Base-by-base conservation (phyloP, 1,140 invertebrate species). In the Papilio dardanus region DNA sequence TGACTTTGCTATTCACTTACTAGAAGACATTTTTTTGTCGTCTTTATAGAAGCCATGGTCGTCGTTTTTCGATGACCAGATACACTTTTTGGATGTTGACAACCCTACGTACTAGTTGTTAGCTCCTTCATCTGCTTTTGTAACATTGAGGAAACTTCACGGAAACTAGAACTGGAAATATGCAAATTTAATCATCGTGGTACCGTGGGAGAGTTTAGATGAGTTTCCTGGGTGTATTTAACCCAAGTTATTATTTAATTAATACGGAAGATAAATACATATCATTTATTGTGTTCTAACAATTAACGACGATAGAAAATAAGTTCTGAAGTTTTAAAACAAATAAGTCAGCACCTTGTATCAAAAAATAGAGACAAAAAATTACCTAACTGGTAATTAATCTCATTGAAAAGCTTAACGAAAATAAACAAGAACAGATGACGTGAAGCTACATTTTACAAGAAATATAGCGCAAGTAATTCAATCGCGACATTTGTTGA, bases 401-500 rank as follows among this genome's bases (percentile, higher is more conserved):
- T 2, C 54, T 62, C 24, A 10, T 30, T 1, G 6, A 62, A 28
- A 16, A 14, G 12, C 14, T 14, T 30, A 62, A 62, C 16, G 12
- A 24, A 10, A 54, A 54, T 54, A 54, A 54, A 28, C 5, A 54
- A 28, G 19, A 69, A 24, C 21, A 69, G 33, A 19, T 69, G 67
- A 42, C 35, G 67, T 6, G 31, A 24, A 40, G 24, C 40, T 35
- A 69, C 19, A 10, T 12, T 37, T 21, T 68, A 69, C n/a, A 40
- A 69, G 31, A 2, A 21, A 35, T 21, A 33, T 67, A 68, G 6
- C n/a, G 33, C 65, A 67, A 8, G 67, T 69, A 69, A 69, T 69
- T 40, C 33, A 69, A 69, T 69, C 67, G 67, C 33, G n/a, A 69
- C 31, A 68, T 68, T 68, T 28, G 31, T 40, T 37, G 67, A 35